Base-by-base conservation (phyloP, 2,797 vertebrate species). In the Cetoscarus ocellatus region DNA sequence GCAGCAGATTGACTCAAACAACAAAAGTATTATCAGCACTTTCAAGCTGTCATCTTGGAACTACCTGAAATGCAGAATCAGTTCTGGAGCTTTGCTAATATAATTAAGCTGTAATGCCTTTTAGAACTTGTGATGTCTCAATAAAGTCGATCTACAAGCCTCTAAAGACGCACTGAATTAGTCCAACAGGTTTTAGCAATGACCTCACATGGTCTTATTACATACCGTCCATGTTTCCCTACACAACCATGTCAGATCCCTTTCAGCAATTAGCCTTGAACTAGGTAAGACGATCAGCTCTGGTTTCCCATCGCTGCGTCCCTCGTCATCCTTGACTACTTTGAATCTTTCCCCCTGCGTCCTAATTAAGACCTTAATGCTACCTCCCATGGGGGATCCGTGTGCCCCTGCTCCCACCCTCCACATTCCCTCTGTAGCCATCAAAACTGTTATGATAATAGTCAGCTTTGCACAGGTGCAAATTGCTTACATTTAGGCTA, bases 311-410 rank as follows among this genome's bases (percentile, higher is more conserved):
- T 72, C 61, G 93, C 87, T 86, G 92, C 88, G 86, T 93, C 92
- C 89, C 90, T 93, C 89, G 79, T 93, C 90, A 88, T 94, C 91
- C 83, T 82, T 76, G 88, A 95, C 80, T 85, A 92, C 94, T 96
- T 93, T 92, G 84, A 91, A 84, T 92, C 85, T 93, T 92, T 91
- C 90, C 82, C 88, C 90, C 82, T 91, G 93, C 88, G 87, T 91
- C 87, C 95, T 96, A 96, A 96, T 96, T 96, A 96, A 95, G 94
- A 92, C 91, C 81, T 83, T 93, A 93, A 93, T 92, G 84, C 82
- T 70, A 74, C 93, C 90, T 95, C 94, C 56, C 15, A 49, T 70
- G 91, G 94, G 49, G 95, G 73, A n/a, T 48, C 9, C 60, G 64
- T 79, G 80, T 65, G 68, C 53, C 86, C 27, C 68, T 13, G 14